These are phyloP conservation scores for Hippocampus mohnikei DNA, from an alignment of 2,113 vertebrate genomes.

Conservation along the genomic window DNA sequence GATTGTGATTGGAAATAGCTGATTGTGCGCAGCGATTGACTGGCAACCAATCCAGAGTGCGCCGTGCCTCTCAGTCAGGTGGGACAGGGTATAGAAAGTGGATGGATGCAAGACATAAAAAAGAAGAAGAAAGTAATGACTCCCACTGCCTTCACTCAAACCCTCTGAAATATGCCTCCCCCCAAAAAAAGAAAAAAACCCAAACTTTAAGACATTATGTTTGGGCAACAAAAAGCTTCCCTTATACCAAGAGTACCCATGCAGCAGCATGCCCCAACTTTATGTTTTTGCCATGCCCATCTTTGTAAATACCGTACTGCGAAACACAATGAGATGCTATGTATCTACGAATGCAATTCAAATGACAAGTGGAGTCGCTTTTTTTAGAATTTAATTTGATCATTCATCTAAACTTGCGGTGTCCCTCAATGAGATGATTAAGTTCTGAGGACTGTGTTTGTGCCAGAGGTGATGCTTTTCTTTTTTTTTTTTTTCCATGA, in stretches of 20 bases:
- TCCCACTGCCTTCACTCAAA: conserved; percentile 4
- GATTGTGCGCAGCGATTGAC: no score
- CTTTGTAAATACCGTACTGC: conserved; percentile 1
- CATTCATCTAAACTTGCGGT: conserved; percentile 18
- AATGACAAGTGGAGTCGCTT: conserved; percentile 10
- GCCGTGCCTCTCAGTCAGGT: no score
- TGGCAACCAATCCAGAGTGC: no score
- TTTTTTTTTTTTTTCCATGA: conserved; percentile 25
- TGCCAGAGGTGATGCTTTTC: conserved; percentile 45
- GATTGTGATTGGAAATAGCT: no score
- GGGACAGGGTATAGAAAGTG: no score
- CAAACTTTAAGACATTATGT: conserved; percentile 25
- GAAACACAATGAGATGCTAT: not conserved
- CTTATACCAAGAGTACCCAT: conserved; percentile 53
- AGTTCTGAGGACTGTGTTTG: conserved; percentile 49
- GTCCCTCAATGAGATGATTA: conserved; percentile 27
- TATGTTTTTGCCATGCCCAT: conserved; percentile 38
- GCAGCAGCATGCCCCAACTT: conserved; percentile 30
- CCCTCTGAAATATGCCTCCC: not conserved
- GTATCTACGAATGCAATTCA: conserved; percentile 7
- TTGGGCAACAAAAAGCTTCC: conserved; percentile 21
- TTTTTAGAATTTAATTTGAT: conserved; percentile 29
- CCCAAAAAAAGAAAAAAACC: no score
- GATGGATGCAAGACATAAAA: not conserved
- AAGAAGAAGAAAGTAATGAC: not conserved